Percentiles rank a stretch among this genome's conserved stretches.
Evolutionary conservation across 2,888 invertebrate species (phyloP).

Genomic region (Apocheima hispidaria): DNA sequence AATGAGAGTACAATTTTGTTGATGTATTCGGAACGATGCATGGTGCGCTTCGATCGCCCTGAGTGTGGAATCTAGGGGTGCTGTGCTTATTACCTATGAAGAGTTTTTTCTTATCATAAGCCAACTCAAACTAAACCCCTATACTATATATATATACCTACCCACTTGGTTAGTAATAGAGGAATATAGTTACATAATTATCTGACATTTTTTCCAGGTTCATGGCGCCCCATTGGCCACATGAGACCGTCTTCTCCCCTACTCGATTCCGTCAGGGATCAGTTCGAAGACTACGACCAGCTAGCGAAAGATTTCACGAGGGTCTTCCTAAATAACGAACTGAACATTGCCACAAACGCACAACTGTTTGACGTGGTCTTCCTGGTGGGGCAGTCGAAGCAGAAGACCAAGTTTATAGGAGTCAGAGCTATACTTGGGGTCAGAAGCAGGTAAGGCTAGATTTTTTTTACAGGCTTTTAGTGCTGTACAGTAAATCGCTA

Average conservation of each 20-base stretch:
- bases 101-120: too few species aligned
- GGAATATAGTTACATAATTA: not conserved
- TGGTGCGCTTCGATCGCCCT: too few species aligned
- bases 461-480: not conserved
- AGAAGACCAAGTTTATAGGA: slow-evolving; percentile 95
- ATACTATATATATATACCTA: too few species aligned
- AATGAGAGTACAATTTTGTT: too few species aligned
- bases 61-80: too few species aligned
- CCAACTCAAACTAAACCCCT: too few species aligned
- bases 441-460: slow-evolving; percentile 90
- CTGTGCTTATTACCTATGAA: too few species aligned
- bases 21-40: too few species aligned
- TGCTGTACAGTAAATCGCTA: too few species aligned
- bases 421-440: slow-evolving; percentile 97
- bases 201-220: slow-evolving; percentile 81
- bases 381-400: slow-evolving; percentile 96
- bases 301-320: slow-evolving; percentile 96
- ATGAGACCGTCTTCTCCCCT: slow-evolving; percentile 97
- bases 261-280: slow-evolving; percentile 96
- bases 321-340: slow-evolving; percentile 94
- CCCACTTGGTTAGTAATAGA: not conserved
- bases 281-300: slow-evolving; percentile 97
- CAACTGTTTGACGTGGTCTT: slow-evolving; percentile 96
- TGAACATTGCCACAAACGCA: slow-evolving; percentile 91
- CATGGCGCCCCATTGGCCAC: slow-evolving; percentile 97